These are phyloP conservation scores for Trichonephila inaurata DNA, from an alignment of 1,140 invertebrate species.

Conservation along the genomic window DNA sequence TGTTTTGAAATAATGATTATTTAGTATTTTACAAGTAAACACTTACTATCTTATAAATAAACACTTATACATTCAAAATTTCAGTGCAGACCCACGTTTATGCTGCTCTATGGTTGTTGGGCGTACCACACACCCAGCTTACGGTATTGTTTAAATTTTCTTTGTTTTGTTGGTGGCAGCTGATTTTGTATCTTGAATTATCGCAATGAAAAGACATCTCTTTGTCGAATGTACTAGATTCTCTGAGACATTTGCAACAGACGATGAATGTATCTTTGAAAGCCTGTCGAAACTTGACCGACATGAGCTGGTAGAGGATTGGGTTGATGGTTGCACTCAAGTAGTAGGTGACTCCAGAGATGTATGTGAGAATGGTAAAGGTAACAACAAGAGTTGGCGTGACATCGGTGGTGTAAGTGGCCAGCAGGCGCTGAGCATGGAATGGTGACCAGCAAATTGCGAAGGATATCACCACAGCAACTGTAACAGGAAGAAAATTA, in stretches of 20 bases:
- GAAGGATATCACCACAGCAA: conserved; percentile 95
- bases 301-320: conserved; percentile 90
- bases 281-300: conserved; percentile 91
- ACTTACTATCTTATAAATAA: no score
- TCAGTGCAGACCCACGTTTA: neutral
- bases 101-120: neutral
- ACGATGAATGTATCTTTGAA: conserved; percentile 78
- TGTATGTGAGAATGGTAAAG: conserved; percentile 88
- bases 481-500: conserved; percentile 82
- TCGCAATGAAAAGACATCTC: conserved; percentile 67
- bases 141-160: neutral
- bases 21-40: no score
- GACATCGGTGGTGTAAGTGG: conserved; percentile 84
- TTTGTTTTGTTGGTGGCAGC: conserved; percentile 44
- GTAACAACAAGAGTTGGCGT: conserved; percentile 84
- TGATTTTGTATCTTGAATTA: conserved; percentile 60
- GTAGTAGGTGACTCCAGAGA: conserved; percentile 91
- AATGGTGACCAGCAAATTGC: conserved; percentile 98
- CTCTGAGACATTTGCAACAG: conserved; percentile 24
- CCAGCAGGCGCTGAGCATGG: conserved; percentile 89
- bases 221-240: neutral
- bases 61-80: no score
- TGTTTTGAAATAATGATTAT: no score
- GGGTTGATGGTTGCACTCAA: conserved; percentile 92
- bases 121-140: conserved; percentile 24